Evolutionary conservation across 2,888 invertebrate genomes (phyloP), one percentile per base, ranked within the genome.

Genomic region (Harmothoe impar): DNA sequence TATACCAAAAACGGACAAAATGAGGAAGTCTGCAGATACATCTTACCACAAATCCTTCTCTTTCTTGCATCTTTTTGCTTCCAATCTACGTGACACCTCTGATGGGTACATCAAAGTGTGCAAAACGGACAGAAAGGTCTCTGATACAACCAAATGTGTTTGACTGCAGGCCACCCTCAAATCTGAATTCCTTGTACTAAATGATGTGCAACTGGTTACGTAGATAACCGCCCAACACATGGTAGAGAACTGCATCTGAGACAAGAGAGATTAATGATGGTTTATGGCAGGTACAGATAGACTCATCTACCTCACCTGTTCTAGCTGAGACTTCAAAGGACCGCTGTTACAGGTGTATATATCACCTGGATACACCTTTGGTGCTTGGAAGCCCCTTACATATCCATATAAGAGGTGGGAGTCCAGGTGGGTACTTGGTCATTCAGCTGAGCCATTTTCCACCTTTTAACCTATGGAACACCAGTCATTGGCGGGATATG

Each of bases 81-180:
- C 29, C 29, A 29, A 25, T 25, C 3, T 29, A 29, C 62, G 3
- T n/a, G 23, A n/a, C 72, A 29, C 72, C 62, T 72, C 17, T 72
- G 72, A 72, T 17, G 72, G 25, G 29, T 3, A 68, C 72, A n/a
- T 72, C 72, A 72, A 72, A 72, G 72, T 72, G 62, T n/a, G 62
- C 20, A 29, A 7, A n/a, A 25, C 72, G 3, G 31, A 72, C 72
- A 62, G 62, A 5, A 20, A 20, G 5, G 72, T 0, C 17, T 72
- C n/a, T 7, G 72, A 72, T 23, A 72, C 3, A 25, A 29, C 72
- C 3, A 25, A 72, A 29, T 62, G 0, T 62, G 25, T 72, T 25
- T 72, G 72, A 72, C 72, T 62, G 62, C 62, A 62, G 62, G 15
- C 3, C 62, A n/a, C n/a, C 43, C 62, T 7, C 62, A 62, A 62